A percentile compares a stretch with the other conserved stretches of the same genome.
Evolutionary conservation across 2,113 vertebrate species (phyloP).

Genomic region (Rhipidura dahli): DNA sequence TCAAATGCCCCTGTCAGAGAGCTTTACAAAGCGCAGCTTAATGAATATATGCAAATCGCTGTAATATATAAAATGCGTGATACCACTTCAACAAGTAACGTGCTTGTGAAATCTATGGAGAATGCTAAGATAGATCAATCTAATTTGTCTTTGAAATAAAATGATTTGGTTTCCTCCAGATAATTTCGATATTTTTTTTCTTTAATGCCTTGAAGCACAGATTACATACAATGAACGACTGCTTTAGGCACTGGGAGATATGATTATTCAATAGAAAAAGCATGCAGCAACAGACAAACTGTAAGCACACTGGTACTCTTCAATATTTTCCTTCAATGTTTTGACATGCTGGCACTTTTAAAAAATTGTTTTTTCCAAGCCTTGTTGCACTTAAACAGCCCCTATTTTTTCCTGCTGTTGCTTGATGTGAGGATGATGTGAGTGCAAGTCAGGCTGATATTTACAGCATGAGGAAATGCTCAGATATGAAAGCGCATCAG

Average conservation of each 20-base stretch:
- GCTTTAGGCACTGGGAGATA: neutral
- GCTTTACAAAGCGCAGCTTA: constrained; percentile 54
- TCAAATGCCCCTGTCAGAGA: constrained; percentile 48
- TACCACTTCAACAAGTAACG: constrained; percentile 45
- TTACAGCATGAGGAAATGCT: neutral
- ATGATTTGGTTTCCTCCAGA: constrained; percentile 36
- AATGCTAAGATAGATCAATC: constrained; percentile 17
- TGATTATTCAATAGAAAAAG: constrained; percentile 37
- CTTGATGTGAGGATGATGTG: neutral
- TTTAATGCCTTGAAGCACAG: neutral
- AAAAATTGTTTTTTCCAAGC: constrained; percentile 10
- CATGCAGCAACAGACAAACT: neutral
- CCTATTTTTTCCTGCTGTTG: neutral
- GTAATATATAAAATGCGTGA: constrained; percentile 57
- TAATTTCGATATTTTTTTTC: constrained; percentile 37
- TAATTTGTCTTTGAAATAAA: constrained; percentile 52
- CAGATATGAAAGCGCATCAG: neutral
- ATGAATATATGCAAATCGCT: constrained; percentile 65
- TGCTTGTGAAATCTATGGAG: constrained; percentile 7
- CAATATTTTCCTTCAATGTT: constrained; percentile 1
- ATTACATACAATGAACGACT: neutral
- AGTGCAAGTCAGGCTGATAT: neutral
- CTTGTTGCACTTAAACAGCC: constrained; percentile 12
- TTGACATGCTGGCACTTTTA: neutral
- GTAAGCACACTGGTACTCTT: neutral